phyloP scores from a whole-genome alignment of 1,140 invertebrate species.

The Neodiprion fabricii region DNA sequence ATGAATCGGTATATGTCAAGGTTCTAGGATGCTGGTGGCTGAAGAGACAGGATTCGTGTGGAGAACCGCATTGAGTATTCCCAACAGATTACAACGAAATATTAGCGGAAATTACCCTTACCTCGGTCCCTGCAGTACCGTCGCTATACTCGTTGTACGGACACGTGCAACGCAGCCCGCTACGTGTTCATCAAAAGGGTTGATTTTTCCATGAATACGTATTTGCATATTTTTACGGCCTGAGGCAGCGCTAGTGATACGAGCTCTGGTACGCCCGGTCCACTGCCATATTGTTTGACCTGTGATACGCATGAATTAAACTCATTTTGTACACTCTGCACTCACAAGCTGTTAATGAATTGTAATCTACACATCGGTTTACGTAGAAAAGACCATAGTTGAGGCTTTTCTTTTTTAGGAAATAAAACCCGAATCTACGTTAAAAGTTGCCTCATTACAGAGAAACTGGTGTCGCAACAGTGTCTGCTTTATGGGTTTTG shows the following conservation, averaged over 20 bases:
- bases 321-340: neutral
- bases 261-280: neutral
- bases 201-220: constrained; percentile 5
- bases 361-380: neutral
- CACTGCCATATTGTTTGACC: neutral
- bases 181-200: constrained; percentile 7
- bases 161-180: neutral
- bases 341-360: neutral
- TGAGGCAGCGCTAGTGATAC: neutral
- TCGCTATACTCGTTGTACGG: neutral
- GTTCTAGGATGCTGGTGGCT: no score
- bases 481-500: no score
- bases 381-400: no score
- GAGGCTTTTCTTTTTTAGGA: no score
- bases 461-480: no score
- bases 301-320: neutral
- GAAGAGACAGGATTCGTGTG: neutral
- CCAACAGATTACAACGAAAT: neutral
- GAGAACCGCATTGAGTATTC: neutral
- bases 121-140: neutral
- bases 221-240: neutral
- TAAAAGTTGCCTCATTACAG: no score
- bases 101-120: neutral
- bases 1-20: no score
- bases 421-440: no score